Base-by-base conservation (phyloP, 1,140 invertebrate genomes). In the Holotrichia oblita region DNA sequence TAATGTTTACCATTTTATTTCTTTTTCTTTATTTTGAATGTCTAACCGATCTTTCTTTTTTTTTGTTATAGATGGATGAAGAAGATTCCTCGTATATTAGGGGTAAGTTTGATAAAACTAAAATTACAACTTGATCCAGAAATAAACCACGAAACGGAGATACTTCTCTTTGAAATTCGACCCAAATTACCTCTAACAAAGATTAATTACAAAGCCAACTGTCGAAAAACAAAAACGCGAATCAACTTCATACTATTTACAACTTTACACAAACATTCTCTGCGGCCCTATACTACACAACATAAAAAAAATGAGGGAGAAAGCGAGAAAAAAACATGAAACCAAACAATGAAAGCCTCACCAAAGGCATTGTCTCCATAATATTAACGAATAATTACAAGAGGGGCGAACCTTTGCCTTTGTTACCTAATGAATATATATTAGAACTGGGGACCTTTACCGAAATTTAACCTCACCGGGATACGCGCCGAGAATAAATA, bases 321-420 rank as follows among this genome's bases (percentile, higher is more conserved):
- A 34, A 1, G 27, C 4, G 27, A 34, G 27, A 34, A 55, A 55
- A 55, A 55, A 55, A 17, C 14, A 17, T 17, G 17, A 55, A n/a
- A 17, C 48, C 48, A 17, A 55, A 55, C 48, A 55, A 55, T 7
- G 48, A n/a, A 6, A 17, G 48, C 17, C 48, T n/a, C 48, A 55
- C 27, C 27, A 44, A 55, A 14, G 48, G 48, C 17, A n/a, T 55
- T 55, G 48, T 55, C 14, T 55, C 48, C 2, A 17, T 34, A 34
- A 34, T 55, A 55, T 55, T 55, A 55, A n/a, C 48, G 48, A 14
- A 17, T 55, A 55, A 55, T 55, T 55, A 55, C 12, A 55, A 55
- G 48, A 6, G 48, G 14, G 12, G 14, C 6, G 14, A 6, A 6
- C 48, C 6, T 55, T 55, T 55, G 48, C 12, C 48, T n/a, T 55